Base-by-base conservation (phyloP, 2,113 vertebrate genomes). In the Cyprinodon brontotheroides region DNA sequence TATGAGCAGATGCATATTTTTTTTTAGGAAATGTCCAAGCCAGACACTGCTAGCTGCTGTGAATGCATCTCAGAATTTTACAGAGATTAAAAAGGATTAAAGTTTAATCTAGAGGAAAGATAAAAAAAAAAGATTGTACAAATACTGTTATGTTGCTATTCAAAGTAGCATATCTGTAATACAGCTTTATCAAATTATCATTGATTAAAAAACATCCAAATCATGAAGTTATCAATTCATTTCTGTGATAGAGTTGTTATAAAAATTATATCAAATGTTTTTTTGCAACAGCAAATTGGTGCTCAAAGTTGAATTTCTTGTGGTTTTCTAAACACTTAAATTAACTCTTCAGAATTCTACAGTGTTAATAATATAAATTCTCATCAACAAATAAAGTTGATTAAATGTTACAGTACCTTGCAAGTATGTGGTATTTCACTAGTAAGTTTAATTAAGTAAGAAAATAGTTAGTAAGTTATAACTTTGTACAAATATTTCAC, bases 11-110 rank as follows among this genome's bases (percentile, higher is more conserved):
- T 60, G 20, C 37, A 0, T 29, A 29, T 65, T 61, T 37, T 74
- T 48, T 66, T 76, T 74, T 68, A 22, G 17, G 66, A 74, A 70
- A 47, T 57, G 17, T 57, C n/a, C n/a, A 57, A 57, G n/a, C 43
- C 75, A 74, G 67, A 78, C 9, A 20, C 71, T 72, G 0, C 45
- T 57, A 63, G 1, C 11, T 63, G 65, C 72, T 67, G 8, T 62
- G 41, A 48, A 36, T 61, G 43, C 15, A 74, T 77, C 29, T 66
- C 22, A 38, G 10, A 8, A 10, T 79, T 77, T 65, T 39, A 68
- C 4, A 12, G 66, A 74, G 20, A 74, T 70, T 53, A 65, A 64
- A 61, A 79, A 66, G 14, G 8, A 36, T 69, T 62, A 68, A 15
- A 53, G 12, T 43, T 72, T 0, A 0, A 65, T 61, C 22, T 50